Evolutionary conservation across 2,888 invertebrate species (phyloP), one percentile per base, ranked within the genome.

Genomic region (Asteroscopus sphinx): DNA sequence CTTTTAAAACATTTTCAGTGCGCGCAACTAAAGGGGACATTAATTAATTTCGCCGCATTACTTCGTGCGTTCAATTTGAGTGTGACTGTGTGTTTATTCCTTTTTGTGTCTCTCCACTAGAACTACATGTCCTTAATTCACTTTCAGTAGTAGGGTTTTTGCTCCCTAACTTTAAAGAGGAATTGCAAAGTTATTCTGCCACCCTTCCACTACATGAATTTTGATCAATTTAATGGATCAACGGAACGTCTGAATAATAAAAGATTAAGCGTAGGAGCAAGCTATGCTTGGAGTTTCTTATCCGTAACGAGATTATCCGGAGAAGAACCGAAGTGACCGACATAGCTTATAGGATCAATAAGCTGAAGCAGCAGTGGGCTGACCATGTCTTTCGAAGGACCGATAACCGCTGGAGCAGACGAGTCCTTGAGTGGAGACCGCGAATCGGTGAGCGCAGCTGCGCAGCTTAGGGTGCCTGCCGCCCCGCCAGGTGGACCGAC

Each of bases 21-120:
- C 76, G 68, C 80, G 65, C 80, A 80, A 82, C 79, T 79, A 81
- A 85, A 80, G 84, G 85, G 89, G 83, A 87, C 88, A 88, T 89
- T 93, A 91, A 93, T 93, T 93, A 93, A 92, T 93, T 92, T 90
- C 80, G 77, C 84, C 85, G 81, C 84, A 80, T 82, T 82, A 82
- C 81, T 83, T 55, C 79, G 82, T 85, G 83, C 83, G 84, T 85
- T 87, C 85, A 83, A 83, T 89, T 86, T 82, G 73, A 83, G 82
- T 87, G 80, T 85, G 82, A 82, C 82, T 83, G 77, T 83, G 81
- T 76, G 80, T 76, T 79, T 68, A 73, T 73, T 72, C 69, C 55
- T 86, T 86, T 86, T 86, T 82, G 77, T 70, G 63, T 61, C 45
- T 68, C 65, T 57, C 47, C 48, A 41, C 64, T 69, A 37, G 30